phyloP scores from a whole-genome alignment of 2,113 vertebrate genomes.

The Ondatra zibethicus region DNA sequence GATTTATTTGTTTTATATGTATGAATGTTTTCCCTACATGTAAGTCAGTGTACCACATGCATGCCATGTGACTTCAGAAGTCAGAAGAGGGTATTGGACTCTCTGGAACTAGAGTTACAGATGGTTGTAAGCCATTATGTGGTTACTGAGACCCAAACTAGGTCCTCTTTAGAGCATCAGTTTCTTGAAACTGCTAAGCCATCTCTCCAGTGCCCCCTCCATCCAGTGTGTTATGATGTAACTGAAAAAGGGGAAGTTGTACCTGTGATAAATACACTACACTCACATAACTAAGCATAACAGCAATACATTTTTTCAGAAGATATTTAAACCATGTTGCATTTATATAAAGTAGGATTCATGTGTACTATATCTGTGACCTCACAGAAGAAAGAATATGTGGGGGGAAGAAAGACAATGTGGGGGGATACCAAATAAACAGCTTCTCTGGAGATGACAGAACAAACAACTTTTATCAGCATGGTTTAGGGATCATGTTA shows the following conservation, averaged over 20 bases:
- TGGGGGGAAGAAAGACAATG: background rate
- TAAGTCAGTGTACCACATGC: background rate
- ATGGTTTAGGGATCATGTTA: background rate
- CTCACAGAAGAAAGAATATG: conserved; percentile 30
- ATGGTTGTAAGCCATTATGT: background rate
- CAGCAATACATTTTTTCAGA: conserved; percentile 21
- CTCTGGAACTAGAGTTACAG: background rate
- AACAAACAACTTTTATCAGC: conserved; percentile 32
- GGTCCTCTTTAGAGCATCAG: background rate
- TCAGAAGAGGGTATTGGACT: background rate
- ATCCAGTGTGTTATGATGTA: conserved; percentile 38
- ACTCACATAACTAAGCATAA: background rate
- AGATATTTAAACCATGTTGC: background rate
- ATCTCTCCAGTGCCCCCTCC: background rate
- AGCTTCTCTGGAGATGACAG: background rate
- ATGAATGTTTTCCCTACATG: background rate
- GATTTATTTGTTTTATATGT: background rate
- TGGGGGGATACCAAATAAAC: background rate
- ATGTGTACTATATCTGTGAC: background rate
- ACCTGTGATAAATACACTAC: background rate
- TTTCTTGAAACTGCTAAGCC: background rate
- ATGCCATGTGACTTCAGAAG: background rate
- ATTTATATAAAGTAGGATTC: background rate
- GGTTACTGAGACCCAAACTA: background rate
- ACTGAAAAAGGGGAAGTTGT: conserved; percentile 3